Percentiles rank a stretch among this genome's conserved stretches.
phyloP scores from a whole-genome alignment of 2,113 vertebrate genomes.

The Lepisosteus osseus region DNA sequence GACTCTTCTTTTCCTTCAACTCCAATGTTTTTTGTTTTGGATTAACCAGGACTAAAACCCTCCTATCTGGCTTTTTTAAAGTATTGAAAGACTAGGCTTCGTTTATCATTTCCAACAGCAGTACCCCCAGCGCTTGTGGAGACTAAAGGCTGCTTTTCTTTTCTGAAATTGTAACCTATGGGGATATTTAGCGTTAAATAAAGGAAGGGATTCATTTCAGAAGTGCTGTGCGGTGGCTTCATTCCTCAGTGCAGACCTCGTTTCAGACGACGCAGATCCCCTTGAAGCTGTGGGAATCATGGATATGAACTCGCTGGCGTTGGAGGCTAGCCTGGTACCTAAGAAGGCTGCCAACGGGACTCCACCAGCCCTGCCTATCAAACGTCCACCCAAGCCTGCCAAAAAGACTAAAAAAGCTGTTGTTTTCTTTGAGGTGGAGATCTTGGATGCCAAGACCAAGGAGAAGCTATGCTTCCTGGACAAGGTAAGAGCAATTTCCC shows the following conservation, averaged over 20 bases:
- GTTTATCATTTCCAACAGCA: no score
- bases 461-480: slow-evolving; percentile 96
- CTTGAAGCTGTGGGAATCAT: slow-evolving; percentile 34
- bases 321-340: slow-evolving; percentile 60
- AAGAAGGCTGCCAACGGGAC: slow-evolving; percentile 42
- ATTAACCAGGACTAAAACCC: slow-evolving; percentile 7
- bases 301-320: slow-evolving; percentile 68
- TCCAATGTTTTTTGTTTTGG: slow-evolving; percentile 20
- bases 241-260: no score
- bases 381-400: slow-evolving; percentile 60
- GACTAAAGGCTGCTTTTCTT: no score
- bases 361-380: slow-evolving; percentile 29
- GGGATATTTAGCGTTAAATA: no score
- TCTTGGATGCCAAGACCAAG: slow-evolving; percentile 86
- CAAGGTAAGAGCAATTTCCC: slow-evolving; percentile 69
- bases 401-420: slow-evolving; percentile 85
- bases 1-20: slow-evolving; percentile 13
- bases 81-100: no score
- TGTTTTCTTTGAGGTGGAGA: slow-evolving; percentile 98
- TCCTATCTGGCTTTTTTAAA: no score
- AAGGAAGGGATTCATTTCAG: no score
- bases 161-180: no score
- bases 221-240: no score
- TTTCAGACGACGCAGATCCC: no score
- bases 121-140: no score